A percentile compares a stretch with the other conserved stretches of the same genome.
Evolutionary conservation across 2,888 invertebrate species (phyloP).

Genomic region (Meliscaeva auricollis): DNA sequence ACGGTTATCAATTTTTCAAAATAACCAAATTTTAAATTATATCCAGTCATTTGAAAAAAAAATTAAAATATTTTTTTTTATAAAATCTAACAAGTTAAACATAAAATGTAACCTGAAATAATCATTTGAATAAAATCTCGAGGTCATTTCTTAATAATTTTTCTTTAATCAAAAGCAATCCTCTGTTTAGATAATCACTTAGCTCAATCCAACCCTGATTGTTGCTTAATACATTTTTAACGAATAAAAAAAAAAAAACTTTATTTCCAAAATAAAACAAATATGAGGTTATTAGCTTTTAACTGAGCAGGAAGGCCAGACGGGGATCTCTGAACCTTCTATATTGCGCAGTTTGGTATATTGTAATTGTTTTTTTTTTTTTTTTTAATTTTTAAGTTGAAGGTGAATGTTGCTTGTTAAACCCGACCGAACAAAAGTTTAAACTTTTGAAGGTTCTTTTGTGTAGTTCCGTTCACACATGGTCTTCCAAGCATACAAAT

Average conservation of each 20-base stretch:
- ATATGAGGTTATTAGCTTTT: conserved; percentile 68
- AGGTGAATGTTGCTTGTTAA: conserved; percentile 54
- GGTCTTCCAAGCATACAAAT: conserved; percentile 11
- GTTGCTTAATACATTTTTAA: background rate
- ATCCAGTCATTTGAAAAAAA: no score
- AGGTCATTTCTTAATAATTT: no score
- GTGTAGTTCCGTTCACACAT: conserved; percentile 1
- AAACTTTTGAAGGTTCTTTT: conserved; percentile 36
- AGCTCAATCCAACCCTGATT: background rate
- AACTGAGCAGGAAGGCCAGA: conserved; percentile 12
- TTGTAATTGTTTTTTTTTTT: conserved; percentile 21
- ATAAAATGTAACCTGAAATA: no score
- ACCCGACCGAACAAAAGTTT: conserved; percentile 28
- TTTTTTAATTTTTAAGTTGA: conserved; percentile 45
- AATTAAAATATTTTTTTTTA: no score
- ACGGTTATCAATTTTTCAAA: no score
- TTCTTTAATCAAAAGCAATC: background rate
- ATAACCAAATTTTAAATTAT: no score
- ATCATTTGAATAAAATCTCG: no score
- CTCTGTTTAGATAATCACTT: background rate
- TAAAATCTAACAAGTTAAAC: no score
- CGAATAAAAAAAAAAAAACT: conserved; percentile 16
- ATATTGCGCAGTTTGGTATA: conserved; percentile 58
- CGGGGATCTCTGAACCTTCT: conserved; percentile 33
- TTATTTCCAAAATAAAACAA: conserved; percentile 48